phyloP scores from a whole-genome alignment of 2,113 vertebrate genomes.

The Hippocampus zosterae region DNA sequence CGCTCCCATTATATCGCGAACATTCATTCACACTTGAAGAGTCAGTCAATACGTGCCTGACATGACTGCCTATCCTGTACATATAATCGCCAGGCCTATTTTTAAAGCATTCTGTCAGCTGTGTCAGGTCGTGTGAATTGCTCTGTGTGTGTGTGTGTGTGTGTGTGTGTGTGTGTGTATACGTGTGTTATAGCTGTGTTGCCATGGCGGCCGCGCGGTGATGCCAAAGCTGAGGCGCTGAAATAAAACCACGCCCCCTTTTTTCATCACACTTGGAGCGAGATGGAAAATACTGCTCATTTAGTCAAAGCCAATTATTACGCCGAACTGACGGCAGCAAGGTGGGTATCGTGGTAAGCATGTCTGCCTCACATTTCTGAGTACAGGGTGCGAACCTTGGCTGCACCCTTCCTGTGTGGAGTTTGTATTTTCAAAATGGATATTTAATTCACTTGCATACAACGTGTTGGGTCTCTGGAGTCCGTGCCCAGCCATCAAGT shows the following conservation, averaged over 20 bases:
- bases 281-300: conserved; percentile 55
- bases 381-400: background rate
- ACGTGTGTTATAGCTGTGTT: conserved; percentile 60
- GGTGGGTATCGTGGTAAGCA: background rate
- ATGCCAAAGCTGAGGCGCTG: conserved; percentile 61
- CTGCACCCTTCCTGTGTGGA: background rate
- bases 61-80: conserved; percentile 5
- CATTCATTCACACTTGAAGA: conserved; percentile 1
- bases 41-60: background rate
- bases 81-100: conserved; percentile 46
- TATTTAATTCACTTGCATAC: background rate
- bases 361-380: background rate
- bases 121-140: conserved; percentile 39
- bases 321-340: background rate
- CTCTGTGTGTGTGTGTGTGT: conserved; percentile 59
- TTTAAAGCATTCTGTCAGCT: conserved; percentile 59
- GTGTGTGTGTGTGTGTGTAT: too few relatives aligned
- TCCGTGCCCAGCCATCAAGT: background rate
- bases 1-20: conserved; percentile 12
- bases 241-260: conserved; percentile 42
- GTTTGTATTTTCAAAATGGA: background rate
- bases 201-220: conserved; percentile 54
- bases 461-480: background rate
- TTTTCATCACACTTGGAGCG: conserved; percentile 29
- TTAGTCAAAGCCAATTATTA: background rate